These are phyloP conservation scores for Drosophila paracracens DNA, from an alignment of 2,888 invertebrate species.

Conservation along the genomic window DNA sequence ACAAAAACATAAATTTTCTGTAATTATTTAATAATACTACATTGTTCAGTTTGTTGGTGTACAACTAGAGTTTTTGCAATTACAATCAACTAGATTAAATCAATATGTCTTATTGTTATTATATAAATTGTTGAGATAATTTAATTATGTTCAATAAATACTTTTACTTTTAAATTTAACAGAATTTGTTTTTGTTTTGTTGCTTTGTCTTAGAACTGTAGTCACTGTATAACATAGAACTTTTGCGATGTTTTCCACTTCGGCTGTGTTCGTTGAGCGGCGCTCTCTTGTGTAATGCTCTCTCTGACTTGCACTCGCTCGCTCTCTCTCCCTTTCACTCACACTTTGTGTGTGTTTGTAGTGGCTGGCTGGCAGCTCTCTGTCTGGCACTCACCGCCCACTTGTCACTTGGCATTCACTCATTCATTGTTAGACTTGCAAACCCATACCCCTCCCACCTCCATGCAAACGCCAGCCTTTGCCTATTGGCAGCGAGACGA, in stretches of 20 bases:
- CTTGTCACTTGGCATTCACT: conserved; percentile 76
- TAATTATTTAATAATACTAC: background rate
- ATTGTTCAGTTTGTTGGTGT: background rate
- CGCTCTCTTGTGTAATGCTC: conserved; percentile 9
- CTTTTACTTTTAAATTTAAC: background rate
- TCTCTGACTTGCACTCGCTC: conserved; percentile 19
- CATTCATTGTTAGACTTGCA: conserved; percentile 72
- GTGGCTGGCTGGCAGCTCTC: conserved; percentile 30
- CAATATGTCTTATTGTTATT: too few species aligned
- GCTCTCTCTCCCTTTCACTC: conserved; percentile 15
- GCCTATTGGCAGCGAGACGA: conserved; percentile 66
- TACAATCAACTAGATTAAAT: background rate
- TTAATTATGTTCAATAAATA: background rate
- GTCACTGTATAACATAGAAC: conserved; percentile 53
- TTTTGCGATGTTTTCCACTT: conserved; percentile 53
- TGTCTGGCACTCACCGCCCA: conserved; percentile 63
- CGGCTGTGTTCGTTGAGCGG: conserved; percentile 36
- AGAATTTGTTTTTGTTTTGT: background rate
- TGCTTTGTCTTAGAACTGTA: background rate
- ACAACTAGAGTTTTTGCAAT: background rate
- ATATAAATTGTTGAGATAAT: background rate
- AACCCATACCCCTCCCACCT: background rate
- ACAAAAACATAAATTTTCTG: background rate
- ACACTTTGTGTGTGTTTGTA: conserved; percentile 9
- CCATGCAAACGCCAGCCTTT: conserved; percentile 25